These are phyloP conservation scores for Chiroxiphia lanceolata DNA, from an alignment of 2,797 vertebrate species.

Conservation along the genomic window DNA sequence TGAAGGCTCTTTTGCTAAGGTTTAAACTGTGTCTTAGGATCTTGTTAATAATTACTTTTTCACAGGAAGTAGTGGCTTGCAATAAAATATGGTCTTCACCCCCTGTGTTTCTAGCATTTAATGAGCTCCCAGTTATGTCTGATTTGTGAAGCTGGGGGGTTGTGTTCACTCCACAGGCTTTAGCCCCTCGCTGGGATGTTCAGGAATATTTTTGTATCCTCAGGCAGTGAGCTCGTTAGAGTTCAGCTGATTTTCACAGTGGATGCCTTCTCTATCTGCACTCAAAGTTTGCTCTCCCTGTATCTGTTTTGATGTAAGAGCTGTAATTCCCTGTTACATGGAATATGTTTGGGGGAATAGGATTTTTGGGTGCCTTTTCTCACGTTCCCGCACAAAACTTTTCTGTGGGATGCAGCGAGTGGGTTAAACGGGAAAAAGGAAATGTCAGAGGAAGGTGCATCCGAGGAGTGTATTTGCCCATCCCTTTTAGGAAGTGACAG, in stretches of 20 bases:
- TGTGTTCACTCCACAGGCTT: background rate
- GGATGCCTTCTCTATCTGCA: background rate
- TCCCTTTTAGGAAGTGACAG: constrained; percentile 74
- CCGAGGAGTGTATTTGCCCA: constrained; percentile 71
- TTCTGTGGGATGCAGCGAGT: background rate
- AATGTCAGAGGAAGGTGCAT: constrained; percentile 73
- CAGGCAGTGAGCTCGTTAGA: background rate
- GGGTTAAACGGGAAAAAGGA: constrained; percentile 67
- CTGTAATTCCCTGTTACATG: background rate
- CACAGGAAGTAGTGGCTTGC: background rate
- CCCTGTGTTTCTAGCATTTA: background rate
- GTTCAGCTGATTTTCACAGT: background rate
- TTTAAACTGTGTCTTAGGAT: constrained; percentile 8
- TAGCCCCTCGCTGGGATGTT: background rate
- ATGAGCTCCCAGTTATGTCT: background rate
- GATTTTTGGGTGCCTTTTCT: background rate
- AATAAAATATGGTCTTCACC: background rate
- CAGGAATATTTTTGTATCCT: background rate
- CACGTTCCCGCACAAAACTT: background rate
- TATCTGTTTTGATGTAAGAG: background rate
- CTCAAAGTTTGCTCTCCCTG: background rate
- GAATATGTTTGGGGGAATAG: background rate
- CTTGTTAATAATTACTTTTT: constrained; percentile 2
- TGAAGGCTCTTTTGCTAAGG: constrained; percentile 3
- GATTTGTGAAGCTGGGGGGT: background rate